A percentile compares a stretch with the other conserved stretches of the same genome.
These are phyloP conservation scores for Myripristis murdjan DNA, from an alignment of 2,797 vertebrate species.

Conservation along the genomic window DNA sequence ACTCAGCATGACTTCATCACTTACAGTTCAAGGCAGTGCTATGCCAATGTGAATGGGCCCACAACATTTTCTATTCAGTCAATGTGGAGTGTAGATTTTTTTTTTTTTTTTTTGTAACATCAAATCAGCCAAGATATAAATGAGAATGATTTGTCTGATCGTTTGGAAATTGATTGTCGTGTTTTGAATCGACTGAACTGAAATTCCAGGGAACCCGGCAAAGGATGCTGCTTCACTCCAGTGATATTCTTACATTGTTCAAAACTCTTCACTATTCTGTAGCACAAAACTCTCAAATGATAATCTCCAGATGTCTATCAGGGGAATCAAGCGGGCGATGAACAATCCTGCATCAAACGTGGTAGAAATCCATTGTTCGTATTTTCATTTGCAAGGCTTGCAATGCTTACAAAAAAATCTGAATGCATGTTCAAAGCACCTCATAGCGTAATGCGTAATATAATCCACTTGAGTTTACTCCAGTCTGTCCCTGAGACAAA, in stretches of 20 bases:
- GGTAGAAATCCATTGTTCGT: not conserved
- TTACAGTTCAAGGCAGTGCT: not conserved
- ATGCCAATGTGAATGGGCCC: not conserved
- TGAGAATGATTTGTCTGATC: not conserved
- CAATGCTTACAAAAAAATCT: slow-evolving; percentile 6
- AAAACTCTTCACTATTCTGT: no score
- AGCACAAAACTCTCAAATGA: not conserved
- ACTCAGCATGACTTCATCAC: slow-evolving; percentile 8
- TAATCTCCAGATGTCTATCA: no score
- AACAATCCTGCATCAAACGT: no score
- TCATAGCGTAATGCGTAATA: no score
- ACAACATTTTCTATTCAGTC: no score
- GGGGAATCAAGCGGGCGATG: no score
- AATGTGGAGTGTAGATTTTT: slow-evolving; percentile 24
- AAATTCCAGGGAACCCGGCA: not conserved
- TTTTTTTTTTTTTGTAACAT: no score
- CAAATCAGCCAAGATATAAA: not conserved
- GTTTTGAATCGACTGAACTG: not conserved
- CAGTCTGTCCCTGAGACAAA: not conserved
- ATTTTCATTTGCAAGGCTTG: not conserved
- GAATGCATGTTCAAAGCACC: no score
- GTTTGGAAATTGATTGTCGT: not conserved
- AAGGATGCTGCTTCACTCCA: not conserved
- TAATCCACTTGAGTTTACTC: not conserved
- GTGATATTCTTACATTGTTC: not conserved